A percentile compares a stretch with the other conserved stretches of the same genome.
Evolutionary conservation across 2,888 invertebrate species (phyloP).

Genomic region (Epirrita christyi): DNA sequence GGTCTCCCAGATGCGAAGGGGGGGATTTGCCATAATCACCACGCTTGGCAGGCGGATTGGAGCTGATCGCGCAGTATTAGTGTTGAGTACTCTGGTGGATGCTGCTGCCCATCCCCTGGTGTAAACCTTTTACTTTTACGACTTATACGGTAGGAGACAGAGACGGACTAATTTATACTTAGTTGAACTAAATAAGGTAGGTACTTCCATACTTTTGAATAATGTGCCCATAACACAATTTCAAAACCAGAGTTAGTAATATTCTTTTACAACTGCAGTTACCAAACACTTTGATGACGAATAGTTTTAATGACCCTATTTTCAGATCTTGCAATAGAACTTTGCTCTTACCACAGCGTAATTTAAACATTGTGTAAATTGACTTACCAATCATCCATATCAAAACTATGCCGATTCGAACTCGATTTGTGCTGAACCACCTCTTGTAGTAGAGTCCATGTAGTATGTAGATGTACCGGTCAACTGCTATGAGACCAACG

Average conservation of each 20-base stretch:
- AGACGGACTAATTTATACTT: too few relatives aligned
- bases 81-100: too few relatives aligned
- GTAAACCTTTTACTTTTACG: too few relatives aligned
- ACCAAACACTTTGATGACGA: constrained; percentile 14
- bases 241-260: constrained; percentile 6
- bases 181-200: too few relatives aligned
- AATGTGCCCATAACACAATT: not conserved
- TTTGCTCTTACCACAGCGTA: constrained; percentile 3
- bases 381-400: constrained; percentile 85
- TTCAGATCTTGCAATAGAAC: constrained; percentile 16
- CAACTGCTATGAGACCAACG: constrained; percentile 86
- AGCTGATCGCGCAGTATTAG: too few relatives aligned
- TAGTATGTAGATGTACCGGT: constrained; percentile 87
- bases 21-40: too few relatives aligned
- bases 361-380: constrained; percentile 6
- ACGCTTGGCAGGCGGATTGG: too few relatives aligned
- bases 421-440: constrained; percentile 85
- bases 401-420: constrained; percentile 80
- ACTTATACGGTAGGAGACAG: too few relatives aligned
- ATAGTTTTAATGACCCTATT: constrained; percentile 6
- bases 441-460: constrained; percentile 86
- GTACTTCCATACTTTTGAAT: too few relatives aligned
- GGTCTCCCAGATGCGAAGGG: too few relatives aligned
- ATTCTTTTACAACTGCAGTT: constrained; percentile 8
- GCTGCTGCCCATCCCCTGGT: too few relatives aligned